Base-by-base conservation (phyloP, 1,140 invertebrate genomes). In the Achroia grisella region DNA sequence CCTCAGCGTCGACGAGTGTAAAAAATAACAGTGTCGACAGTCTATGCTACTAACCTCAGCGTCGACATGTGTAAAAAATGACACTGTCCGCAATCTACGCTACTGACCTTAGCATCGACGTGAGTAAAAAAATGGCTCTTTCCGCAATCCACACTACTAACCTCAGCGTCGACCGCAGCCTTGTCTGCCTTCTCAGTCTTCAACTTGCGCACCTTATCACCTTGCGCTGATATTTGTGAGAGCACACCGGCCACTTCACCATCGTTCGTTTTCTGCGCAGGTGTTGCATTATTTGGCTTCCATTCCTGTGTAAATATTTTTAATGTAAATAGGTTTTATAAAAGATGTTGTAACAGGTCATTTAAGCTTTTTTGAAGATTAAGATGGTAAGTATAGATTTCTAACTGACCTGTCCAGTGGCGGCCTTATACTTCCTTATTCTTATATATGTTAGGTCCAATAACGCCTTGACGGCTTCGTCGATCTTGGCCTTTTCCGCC, bases 351-450 rank as follows among this genome's bases (percentile, higher is more conserved):
- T n/a, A n/a, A n/a, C n/a, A n/a, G n/a, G n/a, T n/a, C n/a, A n/a
- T n/a, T n/a, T n/a, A n/a, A n/a, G n/a, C n/a, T n/a, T n/a, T n/a
- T n/a, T n/a, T n/a, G n/a, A n/a, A n/a, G n/a, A n/a, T n/a, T n/a
- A n/a, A n/a, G n/a, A n/a, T n/a, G n/a, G n/a, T n/a, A n/a, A n/a
- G n/a, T n/a, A n/a, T n/a, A n/a, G n/a, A n/a, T n/a, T n/a, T n/a
- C n/a, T n/a, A 23, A 3, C 44, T 47, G 35, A 69, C 89, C 47
- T 73, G 52, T 51, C 93, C 93, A 13, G 92, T 92, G 13, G 89
- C 60, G 34, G 87, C 84, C 84, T 97, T 97, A 69, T 93, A 97
- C 46, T 95, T 89, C 2, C 77, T n/a, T n/a, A n/a, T n/a, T n/a
- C n/a, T n/a, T n/a, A n/a, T n/a, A n/a, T n/a, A 82, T 83, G 97